Evolutionary conservation across 1,140 invertebrate species (phyloP), one percentile per base, ranked within the genome.

Genomic region (Caerostris darwini): DNA sequence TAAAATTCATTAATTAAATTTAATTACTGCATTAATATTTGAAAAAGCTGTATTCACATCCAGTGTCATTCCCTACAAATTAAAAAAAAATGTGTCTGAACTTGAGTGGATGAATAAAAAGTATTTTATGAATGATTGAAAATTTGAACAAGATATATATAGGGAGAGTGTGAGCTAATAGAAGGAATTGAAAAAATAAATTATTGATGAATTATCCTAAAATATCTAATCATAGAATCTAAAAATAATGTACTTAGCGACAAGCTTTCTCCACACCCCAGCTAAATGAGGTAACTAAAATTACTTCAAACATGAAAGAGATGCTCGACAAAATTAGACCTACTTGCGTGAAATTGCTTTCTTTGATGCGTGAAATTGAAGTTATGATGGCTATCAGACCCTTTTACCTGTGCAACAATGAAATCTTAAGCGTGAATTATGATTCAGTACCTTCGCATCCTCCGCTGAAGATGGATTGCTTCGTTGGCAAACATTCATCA

Each of bases 291-390:
- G 34, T 77, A 34, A 34, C 34, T 34, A 34, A 34, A 34, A 34
- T 77, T 8, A 34, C 71, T 12, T 50, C 71, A 5, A 77, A 53
- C 71, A 53, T 12, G 5, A 8, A 77, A 50, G 34, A 50, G 4
- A 53, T 34, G 8, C 8, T 12, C 34, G 53, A 85, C 54, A 57
- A 57, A 85, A 57, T 58, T 85, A 58, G 56, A 57, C 54, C 14
- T 85, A 57, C 82, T 58, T 85, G 82, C 82, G 82, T 85, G 82
- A 85, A 85, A 85, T 85, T 85, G 82, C 50, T 6, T 85, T 14
- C 54, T 19, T 85, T 19, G 82, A 56, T 6, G 82, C 57, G n/a
- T 85, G 82, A 85, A 85, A 85, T 85, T 85, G 82, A 85, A 85
- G 82, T 57, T 85, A 85, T 85, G 82, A 58, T 56, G 56, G 19